Base-by-base conservation (phyloP, 1,140 invertebrate genomes). In the Drosophila guanche region DNA sequence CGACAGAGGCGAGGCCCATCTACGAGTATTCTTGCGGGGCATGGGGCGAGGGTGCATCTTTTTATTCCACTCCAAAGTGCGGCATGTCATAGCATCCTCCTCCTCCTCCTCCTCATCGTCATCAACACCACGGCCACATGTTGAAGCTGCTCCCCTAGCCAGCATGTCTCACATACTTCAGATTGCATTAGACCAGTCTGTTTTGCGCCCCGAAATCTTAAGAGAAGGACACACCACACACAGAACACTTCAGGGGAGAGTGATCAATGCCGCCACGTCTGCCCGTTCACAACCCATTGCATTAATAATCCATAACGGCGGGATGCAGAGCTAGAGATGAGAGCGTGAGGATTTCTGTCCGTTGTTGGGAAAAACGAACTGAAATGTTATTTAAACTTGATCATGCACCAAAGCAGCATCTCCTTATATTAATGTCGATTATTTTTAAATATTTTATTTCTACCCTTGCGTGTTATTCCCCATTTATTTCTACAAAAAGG, bases 261-360 rank as follows among this genome's bases (percentile, higher is more conserved):
- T 88, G 83, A 88, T 88, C 83, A 88, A 88, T 88, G 83, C 83
- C 46, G 37, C 78, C 67, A 83, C 83, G 88, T 83, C 52, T 79
- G 75, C 71, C 75, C 71, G 70, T 65, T 76, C 57, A 69, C 84
- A 88, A 88, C 83, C 83, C 83, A 88, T 88, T 88, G 70, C 83
- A 88, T 88, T 88, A 88, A 88, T 88, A 88, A 79, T 86, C 78
- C 78, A 88, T 88, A 88, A 72, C 61, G 56, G 58, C 29, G 5
- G 14, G 27, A 62, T 27, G 29, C n/a, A 12, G 23, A 6, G 23
- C 14, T 69, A 74, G 79, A 41, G 78, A 81, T 83, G 79, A 5
- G 5, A 33, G 22, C 54, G 66, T 79, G 76, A 52, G 3, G 0
- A 4, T 4, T 37, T 37, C 33, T 4, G 10, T 12, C 12, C 0